These are phyloP conservation scores for Myripristis murdjan DNA, from an alignment of 2,797 vertebrate genomes.

Conservation along the genomic window DNA sequence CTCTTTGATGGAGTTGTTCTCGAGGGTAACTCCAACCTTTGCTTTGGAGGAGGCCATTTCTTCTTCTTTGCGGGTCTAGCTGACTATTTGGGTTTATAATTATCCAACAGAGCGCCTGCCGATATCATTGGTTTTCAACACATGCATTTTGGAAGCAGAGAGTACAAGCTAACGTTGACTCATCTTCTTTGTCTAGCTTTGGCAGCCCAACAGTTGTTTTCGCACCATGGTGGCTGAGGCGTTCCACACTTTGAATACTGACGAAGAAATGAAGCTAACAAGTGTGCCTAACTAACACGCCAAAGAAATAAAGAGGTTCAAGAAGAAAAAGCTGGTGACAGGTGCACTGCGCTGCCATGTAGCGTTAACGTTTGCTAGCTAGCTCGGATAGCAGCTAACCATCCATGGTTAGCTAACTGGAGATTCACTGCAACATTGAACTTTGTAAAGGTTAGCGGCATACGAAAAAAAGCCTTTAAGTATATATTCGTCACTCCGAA, in stretches of 20 bases:
- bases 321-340: constrained; percentile 37
- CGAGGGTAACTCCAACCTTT: constrained; percentile 71
- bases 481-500: not conserved
- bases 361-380: constrained; percentile 32
- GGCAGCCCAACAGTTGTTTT: not conserved
- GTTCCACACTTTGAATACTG: not conserved
- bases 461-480: not conserved
- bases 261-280: too few relatives aligned
- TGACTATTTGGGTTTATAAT: constrained; percentile 10
- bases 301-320: not conserved
- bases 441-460: not conserved
- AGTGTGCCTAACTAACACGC: too few relatives aligned
- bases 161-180: not conserved
- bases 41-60: constrained; percentile 83
- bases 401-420: not conserved
- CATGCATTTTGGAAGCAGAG: constrained; percentile 33
- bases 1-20: constrained; percentile 68
- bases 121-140: not conserved
- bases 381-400: constrained; percentile 42
- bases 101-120: constrained; percentile 21
- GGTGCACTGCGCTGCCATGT: constrained; percentile 40
- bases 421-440: not conserved
- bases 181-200: constrained; percentile 44
- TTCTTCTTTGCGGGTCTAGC: not conserved
- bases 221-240: not conserved